A percentile compares a stretch with the other conserved stretches of the same genome.
Conservation (phyloP, 2,888 invertebrate species). For the Synanthedon vespiformis region DNA sequence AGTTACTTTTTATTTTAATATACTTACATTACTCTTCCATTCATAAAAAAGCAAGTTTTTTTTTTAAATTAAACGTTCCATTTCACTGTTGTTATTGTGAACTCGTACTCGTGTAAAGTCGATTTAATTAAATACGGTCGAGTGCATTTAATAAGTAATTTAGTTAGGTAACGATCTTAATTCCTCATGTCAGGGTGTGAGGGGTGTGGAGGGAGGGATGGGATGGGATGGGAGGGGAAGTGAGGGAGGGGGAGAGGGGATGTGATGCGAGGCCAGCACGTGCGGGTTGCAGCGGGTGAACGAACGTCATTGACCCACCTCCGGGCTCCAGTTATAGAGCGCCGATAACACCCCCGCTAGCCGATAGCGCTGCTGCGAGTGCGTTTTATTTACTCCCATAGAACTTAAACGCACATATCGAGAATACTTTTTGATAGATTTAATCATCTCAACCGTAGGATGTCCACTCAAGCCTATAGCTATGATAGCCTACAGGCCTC, state of each 20-base stretch:
- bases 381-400: constrained; percentile 6
- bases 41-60: too few species aligned
- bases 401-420: too few species aligned
- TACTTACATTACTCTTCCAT: too few species aligned
- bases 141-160: constrained; percentile 3
- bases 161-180: constrained; percentile 11
- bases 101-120: too few species aligned
- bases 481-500: too few species aligned
- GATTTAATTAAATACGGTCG: not conserved
- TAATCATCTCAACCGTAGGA: too few species aligned
- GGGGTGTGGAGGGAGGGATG: constrained; percentile 20
- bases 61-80: too few species aligned
- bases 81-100: too few species aligned
- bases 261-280: constrained; percentile 52
- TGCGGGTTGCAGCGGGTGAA: constrained; percentile 62
- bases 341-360: constrained; percentile 55
- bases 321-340: constrained; percentile 47
- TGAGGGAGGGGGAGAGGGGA: constrained; percentile 10
- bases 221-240: constrained; percentile 39
- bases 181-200: constrained; percentile 17
- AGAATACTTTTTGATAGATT: too few species aligned
- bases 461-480: too few species aligned
- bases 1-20: too few species aligned
- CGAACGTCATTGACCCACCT: constrained; percentile 70
- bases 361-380: constrained; percentile 15